Evolutionary conservation across 2,113 vertebrate genomes (phyloP), one percentile per base, ranked within the genome.

Genomic region (Xiphias gladius): DNA sequence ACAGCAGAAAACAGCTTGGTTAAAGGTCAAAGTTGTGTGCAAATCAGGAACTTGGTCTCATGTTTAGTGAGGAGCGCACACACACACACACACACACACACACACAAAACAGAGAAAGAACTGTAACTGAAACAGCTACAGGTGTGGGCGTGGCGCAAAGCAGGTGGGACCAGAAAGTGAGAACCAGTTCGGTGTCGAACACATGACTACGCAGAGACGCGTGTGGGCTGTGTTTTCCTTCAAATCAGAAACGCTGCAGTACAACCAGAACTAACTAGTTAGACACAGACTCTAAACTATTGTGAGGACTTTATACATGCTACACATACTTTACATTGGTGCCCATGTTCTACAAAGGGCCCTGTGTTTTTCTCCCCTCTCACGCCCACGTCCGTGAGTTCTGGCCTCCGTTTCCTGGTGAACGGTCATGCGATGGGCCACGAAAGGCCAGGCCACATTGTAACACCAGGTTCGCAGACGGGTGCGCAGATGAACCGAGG

Each of bases 121-220:
- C 66, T n/a, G 13, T 73, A 50, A 46, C 59, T 17, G 19, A 39
- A 5, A 64, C 17, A 76, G 54, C 57, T 41, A 35, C 22, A 76
- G 59, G 48, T 83, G 79, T 79, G 73, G 84, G 88, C 5, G 82
- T 85, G 80, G 61, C 32, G 4, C n/a, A 26, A 26, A 74, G 41
- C 64, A 86, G 73, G 69, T 73, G 70, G n/a, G 67, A 72, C n/a
- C 58, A 39, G 75, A 19, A 37, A 76, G 26, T 83, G 13, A 67
- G 70, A 92, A 92, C 84, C 80, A 72, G 89, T 92, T 92, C 91
- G 59, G 65, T 22, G 5, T 66, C 66, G 30, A 75, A 48, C 50
- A 72, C 50, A 59, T 32, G 50, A 14, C 59, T 28, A 43, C 30
- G 58, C 39, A 63, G 1, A 79, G 43, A 67, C 54, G 39, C 28